Conservation (phyloP, 1,140 invertebrate genomes). For the Protaetia brevitarsis region DNA sequence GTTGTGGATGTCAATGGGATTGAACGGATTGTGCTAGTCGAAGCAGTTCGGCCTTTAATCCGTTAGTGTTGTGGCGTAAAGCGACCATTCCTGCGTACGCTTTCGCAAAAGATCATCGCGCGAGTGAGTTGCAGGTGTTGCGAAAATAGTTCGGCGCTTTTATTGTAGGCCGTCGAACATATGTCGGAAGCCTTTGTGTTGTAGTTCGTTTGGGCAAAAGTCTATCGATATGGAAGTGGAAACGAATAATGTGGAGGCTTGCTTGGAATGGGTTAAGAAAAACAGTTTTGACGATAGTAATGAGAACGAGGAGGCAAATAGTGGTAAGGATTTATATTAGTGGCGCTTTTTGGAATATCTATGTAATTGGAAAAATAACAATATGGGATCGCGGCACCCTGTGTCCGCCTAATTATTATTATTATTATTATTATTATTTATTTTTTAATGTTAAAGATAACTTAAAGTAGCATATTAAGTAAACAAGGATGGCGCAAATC, state of each 20-base stretch:
- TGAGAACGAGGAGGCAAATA: neutral
- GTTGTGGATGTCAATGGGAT: neutral
- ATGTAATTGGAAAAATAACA: no score
- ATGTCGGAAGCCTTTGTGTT: no score
- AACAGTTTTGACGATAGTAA: slow-evolving; percentile 16
- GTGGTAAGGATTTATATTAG: neutral
- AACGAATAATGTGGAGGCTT: slow-evolving; percentile 16
- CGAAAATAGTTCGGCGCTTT: neutral
- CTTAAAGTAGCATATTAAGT: no score
- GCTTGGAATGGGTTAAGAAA: slow-evolving; percentile 19
- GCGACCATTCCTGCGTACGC: neutral
- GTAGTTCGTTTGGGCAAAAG: neutral
- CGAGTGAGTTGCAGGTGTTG: neutral
- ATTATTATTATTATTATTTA: no score
- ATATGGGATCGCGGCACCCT: no score
- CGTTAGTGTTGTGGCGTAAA: neutral
- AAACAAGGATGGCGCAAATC: no score
- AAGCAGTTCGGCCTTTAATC: neutral
- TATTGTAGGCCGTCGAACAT: neutral
- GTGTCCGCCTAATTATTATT: no score
- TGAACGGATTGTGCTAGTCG: neutral
- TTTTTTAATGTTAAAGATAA: no score
- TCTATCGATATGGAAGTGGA: slow-evolving; percentile 13
- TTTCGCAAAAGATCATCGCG: neutral
- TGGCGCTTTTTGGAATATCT: no score